Percentiles rank a stretch among this genome's conserved stretches.
phyloP scores from a whole-genome alignment of 2,797 vertebrate species.

The Momotus momota region DNA sequence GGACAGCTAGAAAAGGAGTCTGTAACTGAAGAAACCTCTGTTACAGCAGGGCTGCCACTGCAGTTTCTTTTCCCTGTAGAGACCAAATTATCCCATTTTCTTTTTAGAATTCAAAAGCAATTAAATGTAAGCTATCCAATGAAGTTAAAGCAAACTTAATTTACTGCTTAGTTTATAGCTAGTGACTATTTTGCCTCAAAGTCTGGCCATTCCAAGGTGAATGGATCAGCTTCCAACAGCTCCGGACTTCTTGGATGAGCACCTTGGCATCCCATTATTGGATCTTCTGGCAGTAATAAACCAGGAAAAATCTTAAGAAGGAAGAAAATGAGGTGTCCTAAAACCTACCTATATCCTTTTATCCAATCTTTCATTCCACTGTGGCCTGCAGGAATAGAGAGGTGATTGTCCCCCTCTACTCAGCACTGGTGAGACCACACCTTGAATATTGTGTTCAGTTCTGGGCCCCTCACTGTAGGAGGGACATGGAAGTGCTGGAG shows the following conservation, averaged over 20 bases:
- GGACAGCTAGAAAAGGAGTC: no score
- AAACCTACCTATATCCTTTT: not conserved
- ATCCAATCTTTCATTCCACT: not conserved
- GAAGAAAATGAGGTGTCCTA: not conserved
- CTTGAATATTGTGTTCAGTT: no score
- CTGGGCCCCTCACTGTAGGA: no score
- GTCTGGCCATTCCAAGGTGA: not conserved
- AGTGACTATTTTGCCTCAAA: rapidly evolving
- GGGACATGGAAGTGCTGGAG: no score
- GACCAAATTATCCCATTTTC: not conserved
- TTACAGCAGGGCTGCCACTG: not conserved
- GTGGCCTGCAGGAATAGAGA: no score
- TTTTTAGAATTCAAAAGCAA: not conserved
- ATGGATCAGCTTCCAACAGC: not conserved
- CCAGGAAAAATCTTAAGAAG: not conserved
- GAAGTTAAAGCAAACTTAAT: not conserved
- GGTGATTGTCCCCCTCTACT: no score
- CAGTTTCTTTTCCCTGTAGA: not conserved
- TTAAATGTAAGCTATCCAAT: not conserved
- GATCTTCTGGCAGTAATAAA: not conserved
- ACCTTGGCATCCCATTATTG: not conserved
- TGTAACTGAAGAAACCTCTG: not conserved
- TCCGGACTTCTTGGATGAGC: not conserved
- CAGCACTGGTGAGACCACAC: no score
- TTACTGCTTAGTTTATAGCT: not conserved